Evolutionary conservation across 2,797 vertebrate species (phyloP), one percentile per base, ranked within the genome.

Genomic region (Danio albolineatus): DNA sequence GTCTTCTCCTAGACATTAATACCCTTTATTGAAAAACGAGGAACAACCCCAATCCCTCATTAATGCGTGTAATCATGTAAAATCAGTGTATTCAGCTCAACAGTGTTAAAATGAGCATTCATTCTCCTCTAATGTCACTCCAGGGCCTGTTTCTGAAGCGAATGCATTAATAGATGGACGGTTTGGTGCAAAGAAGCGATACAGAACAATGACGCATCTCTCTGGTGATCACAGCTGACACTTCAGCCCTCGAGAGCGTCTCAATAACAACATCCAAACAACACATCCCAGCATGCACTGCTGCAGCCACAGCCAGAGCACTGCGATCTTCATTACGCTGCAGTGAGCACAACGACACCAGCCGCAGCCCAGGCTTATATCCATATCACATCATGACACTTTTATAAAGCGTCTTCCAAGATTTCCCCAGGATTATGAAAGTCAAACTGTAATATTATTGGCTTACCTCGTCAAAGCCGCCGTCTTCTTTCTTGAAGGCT

Each of bases 401-500:
- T 67, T 28, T 21, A 48, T 66, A 66, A 51, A 12, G 16, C 7
- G 7, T 36, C 43, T 39, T 62, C 44, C 44, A 64, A 14, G 17
- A 76, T 7, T 38, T 28, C 28, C 57, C 19, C n/a, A 62, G 10
- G 13, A 36, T 57, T 13, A 14, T 8, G 81, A 83, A 79, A 83
- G 57, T 38, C 85, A 80, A 83, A 38, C 12, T 12, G 41, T 41
- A 28, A 28, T 28, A 28, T 28, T 28, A 28, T 85, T 41, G 70
- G 85, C 92, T 86, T 94, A 98, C 96, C 96, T 97, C 96, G 87
- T 98, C 96, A 90, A 97, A 96, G 90, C 91, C 85, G 81, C 90
- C 95, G 88, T 98, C 97, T 41, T 98, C 97, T 91, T 98, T 98
- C 95, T 96, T 98, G 94, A 97, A 95, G 82, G 96, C 96, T 98